Base-by-base conservation (phyloP, 2,888 invertebrate genomes). In the Conistra vaccinii region DNA sequence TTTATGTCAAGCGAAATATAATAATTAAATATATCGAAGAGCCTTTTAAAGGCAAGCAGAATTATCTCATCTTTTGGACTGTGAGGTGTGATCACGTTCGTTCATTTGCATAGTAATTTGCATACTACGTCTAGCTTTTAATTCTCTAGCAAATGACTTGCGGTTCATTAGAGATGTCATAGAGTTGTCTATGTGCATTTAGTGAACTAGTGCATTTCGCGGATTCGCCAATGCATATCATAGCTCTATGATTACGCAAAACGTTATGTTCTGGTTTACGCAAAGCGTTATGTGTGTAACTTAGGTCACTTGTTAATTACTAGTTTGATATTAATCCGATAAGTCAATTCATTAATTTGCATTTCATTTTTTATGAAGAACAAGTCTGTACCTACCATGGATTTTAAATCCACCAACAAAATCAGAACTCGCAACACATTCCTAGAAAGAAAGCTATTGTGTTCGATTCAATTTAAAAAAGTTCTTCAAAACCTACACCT, bases 391-490 rank as follows among this genome's bases (percentile, higher is more conserved):
- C 17, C 20, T 20, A 20, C 48, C 48, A 20, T 20, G 7, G 48
- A 48, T 48, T 48, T 48, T 48, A 12, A 42, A n/a, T 7, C 4
- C 4, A 26, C 14, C n/a, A 66, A 9, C 5, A 29, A 66, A 66
- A 32, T 39, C 35, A 26, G 4, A 23, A 23, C n/a, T 35, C 14
- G 3, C 0, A 60, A 55, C 26, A 62, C 74, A 42, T 32, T 42
- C 12, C 23, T 51, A 45, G 20, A 69, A 69, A 53, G 39, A 77
- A 74, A 78, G 14, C 39, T 35, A 70, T 78, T 53, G 63, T 76
- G 55, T 80, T 83, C 69, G 39, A 71, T 29, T 71, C 83, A 71
- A 80, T 80, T 68, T 78, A 70, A 71, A 39, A 48, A 83, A 71
- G n/a, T 78, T 78, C 32, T 51, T 55, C 39, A 60, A 78, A 39